These are phyloP conservation scores for Drosophila insularis DNA, from an alignment of 1,140 invertebrate species.

Conservation along the genomic window DNA sequence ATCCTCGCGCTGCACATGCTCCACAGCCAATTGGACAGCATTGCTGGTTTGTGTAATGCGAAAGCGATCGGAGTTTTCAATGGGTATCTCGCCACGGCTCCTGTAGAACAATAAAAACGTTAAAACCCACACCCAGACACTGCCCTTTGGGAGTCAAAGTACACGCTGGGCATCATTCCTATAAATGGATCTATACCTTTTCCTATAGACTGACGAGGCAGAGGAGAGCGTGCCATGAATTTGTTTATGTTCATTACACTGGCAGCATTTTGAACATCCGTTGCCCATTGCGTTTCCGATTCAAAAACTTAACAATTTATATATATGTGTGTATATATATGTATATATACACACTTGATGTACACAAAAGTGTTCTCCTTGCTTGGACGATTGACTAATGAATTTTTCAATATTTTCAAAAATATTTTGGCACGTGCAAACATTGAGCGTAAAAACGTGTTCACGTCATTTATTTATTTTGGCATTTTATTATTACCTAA, in stretches of 20 bases:
- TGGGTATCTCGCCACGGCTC: constrained; percentile 76
- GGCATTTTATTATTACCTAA: constrained; percentile 56
- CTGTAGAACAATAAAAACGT: constrained; percentile 24
- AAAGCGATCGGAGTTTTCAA: constrained; percentile 81
- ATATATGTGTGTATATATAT: not conserved
- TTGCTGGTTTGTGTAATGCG: constrained; percentile 82
- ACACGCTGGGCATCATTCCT: no score
- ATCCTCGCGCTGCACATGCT: constrained; percentile 81
- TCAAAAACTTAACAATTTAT: constrained; percentile 2
- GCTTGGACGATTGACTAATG: not conserved
- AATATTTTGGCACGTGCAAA: constrained; percentile 32
- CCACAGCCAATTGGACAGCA: constrained; percentile 81
- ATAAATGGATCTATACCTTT: constrained; percentile 63
- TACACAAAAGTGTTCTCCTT: not conserved
- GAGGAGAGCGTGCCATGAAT: constrained; percentile 77
- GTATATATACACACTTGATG: not conserved
- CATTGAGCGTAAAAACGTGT: not conserved
- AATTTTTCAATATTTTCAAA: not conserved
- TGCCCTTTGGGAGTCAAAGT: no score
- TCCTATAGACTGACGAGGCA: constrained; percentile 78
- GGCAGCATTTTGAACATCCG: constrained; percentile 82
- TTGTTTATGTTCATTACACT: constrained; percentile 80
- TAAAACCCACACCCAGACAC: not conserved
- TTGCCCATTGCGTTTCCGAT: constrained; percentile 71
- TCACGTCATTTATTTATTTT: constrained; percentile 52